phyloP scores from a whole-genome alignment of 2,113 vertebrate genomes.

The Garra rufa region DNA sequence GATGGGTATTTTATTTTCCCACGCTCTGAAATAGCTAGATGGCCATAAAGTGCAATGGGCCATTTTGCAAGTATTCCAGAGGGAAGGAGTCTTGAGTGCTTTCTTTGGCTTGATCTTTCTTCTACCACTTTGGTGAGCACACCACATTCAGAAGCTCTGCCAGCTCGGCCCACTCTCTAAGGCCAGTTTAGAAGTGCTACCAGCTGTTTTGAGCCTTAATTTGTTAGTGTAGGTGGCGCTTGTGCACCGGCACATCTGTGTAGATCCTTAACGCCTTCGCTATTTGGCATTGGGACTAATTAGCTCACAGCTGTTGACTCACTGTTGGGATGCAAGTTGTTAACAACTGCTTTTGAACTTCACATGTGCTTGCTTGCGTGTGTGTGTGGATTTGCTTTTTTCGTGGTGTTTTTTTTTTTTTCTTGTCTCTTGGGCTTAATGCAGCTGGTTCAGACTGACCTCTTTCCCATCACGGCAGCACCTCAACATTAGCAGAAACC shows the following conservation, averaged over 20 bases:
- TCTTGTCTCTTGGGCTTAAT: slow-evolving; percentile 32
- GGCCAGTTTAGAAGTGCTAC: slow-evolving; percentile 62
- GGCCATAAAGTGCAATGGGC: slow-evolving; percentile 24
- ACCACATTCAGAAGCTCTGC: slow-evolving; percentile 56
- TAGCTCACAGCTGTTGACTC: slow-evolving; percentile 38
- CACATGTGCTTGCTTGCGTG: slow-evolving; percentile 2
- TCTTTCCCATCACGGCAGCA: slow-evolving; percentile 23
- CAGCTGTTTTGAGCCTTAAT: slow-evolving; percentile 66
- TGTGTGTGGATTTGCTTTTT: background rate
- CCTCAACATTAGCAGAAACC: slow-evolving; percentile 3
- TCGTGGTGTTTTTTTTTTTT: background rate
- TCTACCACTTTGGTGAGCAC: slow-evolving; percentile 46
- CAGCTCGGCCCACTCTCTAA: slow-evolving; percentile 59
- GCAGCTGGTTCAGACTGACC: slow-evolving; percentile 30
- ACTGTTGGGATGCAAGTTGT: slow-evolving; percentile 39
- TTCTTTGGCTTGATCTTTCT: slow-evolving; percentile 17
- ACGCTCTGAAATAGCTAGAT: slow-evolving; percentile 19
- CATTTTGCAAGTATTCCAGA: slow-evolving; percentile 24
- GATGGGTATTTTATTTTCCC: slow-evolving; percentile 47
- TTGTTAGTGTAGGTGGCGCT: slow-evolving; percentile 54
- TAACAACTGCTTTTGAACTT: slow-evolving; percentile 35
- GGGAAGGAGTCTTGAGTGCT: slow-evolving; percentile 18
- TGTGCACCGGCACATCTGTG: slow-evolving; percentile 37
- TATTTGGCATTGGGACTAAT: slow-evolving; percentile 48
- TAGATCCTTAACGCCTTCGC: slow-evolving; percentile 38